Base-by-base conservation (phyloP, 2,888 invertebrate species). In the Latrodectus hesperus region DNA sequence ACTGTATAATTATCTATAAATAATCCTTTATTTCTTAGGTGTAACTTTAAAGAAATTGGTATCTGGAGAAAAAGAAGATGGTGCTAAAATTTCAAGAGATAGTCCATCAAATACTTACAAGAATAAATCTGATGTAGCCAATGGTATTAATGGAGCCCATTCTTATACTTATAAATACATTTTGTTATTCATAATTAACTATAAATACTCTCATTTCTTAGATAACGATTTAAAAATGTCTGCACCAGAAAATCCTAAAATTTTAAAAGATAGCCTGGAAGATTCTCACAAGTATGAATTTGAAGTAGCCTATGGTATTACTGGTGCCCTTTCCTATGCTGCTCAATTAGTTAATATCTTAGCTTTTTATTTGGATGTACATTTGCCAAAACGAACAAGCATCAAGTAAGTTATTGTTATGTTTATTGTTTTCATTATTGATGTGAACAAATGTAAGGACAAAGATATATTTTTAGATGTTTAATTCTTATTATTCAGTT, bases 281-380 rank as follows among this genome's bases (percentile, higher is more conserved):
- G 68, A 73, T 51, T 72, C 87, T 5, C 89, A 89, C 26, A 73
- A 71, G 14, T 75, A 71, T 16, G 71, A 94, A 91, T 94, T 94
- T 90, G 95, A 95, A 92, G 94, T 95, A 90, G 95, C 95, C 70
- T 95, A 95, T 91, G 95, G 95, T 89, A 95, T 95, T 90, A 94
- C 94, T 92, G 97, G 95, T 90, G 98, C 96, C 79, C 94, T 98
- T 70, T 95, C 96, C 68, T 96, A 97, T 92, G 95, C 96, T 67
- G 95, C 97, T 84, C 98, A 98, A 93, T 94, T 98, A 90, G 94
- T 96, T 72, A 95, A 95, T 91, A 93, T 97, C 90, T 93, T 97
- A 90, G 96, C 97, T 75, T 96, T 95, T 93, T 96, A 96, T 92
- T 94, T 98, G 89, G 96, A 97, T 93, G 94, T 96, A 80, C 94